These are phyloP conservation scores for Brachionus koreanus DNA, from an alignment of 1,140 invertebrate genomes.

Conservation along the genomic window DNA sequence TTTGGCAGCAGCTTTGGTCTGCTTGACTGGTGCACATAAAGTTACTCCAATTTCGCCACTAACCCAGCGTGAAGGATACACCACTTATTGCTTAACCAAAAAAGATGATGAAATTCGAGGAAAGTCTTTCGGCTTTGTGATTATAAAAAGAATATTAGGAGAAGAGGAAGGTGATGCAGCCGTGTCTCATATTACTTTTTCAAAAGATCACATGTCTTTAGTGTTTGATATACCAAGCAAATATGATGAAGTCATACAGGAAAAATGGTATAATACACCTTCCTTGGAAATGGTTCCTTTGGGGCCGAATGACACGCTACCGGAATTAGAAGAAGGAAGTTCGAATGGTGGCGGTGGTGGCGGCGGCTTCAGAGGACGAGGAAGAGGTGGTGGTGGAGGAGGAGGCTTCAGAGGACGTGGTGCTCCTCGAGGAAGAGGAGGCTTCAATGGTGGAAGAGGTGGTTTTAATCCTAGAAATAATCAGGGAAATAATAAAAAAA, in stretches of 20 bases:
- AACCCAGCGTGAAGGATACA: conserved; percentile 30
- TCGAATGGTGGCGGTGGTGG: neutral
- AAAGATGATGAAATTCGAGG: conserved; percentile 38
- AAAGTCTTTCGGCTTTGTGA: conserved; percentile 38
- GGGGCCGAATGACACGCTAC: neutral
- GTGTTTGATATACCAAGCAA: conserved; percentile 37
- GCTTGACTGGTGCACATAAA: conserved; percentile 30
- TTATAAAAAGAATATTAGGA: conserved; percentile 42
- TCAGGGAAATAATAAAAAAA: conserved; percentile 11
- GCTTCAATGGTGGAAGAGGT: neutral
- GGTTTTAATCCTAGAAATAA: neutral
- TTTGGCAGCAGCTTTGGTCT: neutral
- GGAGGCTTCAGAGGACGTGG: neutral
- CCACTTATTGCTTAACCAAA: conserved; percentile 31
- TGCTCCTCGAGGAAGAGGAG: conserved; percentile 4
- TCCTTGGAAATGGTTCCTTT: conserved; percentile 5
- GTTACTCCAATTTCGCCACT: neutral
- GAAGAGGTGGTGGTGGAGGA: neutral
- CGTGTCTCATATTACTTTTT: conserved; percentile 34
- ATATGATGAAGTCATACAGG: conserved; percentile 29
- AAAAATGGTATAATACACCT: conserved; percentile 38
- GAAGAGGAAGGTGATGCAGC: conserved; percentile 40
- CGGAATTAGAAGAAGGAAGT: conserved; percentile 29
- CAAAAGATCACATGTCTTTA: conserved; percentile 16
- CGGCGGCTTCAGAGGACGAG: neutral